Percentiles rank a stretch among this genome's conserved stretches.
These are phyloP conservation scores for Drosophila ohnishii DNA, from an alignment of 1,140 invertebrate species.

Conservation along the genomic window DNA sequence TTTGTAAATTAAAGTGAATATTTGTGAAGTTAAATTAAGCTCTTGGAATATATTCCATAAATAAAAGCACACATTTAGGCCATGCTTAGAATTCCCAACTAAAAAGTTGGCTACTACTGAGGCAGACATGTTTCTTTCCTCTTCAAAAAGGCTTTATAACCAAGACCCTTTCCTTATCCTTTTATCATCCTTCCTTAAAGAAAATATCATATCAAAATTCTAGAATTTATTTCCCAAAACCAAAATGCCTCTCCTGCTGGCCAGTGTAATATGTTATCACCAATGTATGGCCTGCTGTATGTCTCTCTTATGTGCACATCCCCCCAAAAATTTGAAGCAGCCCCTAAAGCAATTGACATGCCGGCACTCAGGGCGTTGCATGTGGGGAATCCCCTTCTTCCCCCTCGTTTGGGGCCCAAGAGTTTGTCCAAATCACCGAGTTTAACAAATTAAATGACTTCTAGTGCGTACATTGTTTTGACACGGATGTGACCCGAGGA, in stretches of 20 bases:
- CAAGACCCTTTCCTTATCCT: neutral
- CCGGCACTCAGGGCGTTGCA: neutral
- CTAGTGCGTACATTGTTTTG: constrained; percentile 83
- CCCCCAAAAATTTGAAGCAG: constrained; percentile 2
- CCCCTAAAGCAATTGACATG: constrained; percentile 42
- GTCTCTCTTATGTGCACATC: constrained; percentile 7
- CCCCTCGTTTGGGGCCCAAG: constrained; percentile 9
- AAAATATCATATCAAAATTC: no score
- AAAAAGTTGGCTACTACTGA: no score
- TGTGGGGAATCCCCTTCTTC: neutral
- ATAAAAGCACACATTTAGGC: no score
- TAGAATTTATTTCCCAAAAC: neutral
- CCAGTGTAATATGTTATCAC: constrained; percentile 34
- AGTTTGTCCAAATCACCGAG: constrained; percentile 78
- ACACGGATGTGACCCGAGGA: constrained; percentile 67
- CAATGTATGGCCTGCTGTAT: constrained; percentile 10
- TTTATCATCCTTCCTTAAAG: neutral
- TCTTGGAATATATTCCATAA: no score
- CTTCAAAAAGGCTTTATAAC: no score
- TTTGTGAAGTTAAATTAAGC: no score
- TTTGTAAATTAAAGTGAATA: no score
- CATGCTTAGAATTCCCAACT: no score
- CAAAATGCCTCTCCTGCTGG: neutral
- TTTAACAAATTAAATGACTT: constrained; percentile 83
- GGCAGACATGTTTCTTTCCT: no score